A percentile compares a stretch with the other conserved stretches of the same genome.
phyloP scores from a whole-genome alignment of 1,140 invertebrate genomes.

The Tetragonula clypearis region DNA sequence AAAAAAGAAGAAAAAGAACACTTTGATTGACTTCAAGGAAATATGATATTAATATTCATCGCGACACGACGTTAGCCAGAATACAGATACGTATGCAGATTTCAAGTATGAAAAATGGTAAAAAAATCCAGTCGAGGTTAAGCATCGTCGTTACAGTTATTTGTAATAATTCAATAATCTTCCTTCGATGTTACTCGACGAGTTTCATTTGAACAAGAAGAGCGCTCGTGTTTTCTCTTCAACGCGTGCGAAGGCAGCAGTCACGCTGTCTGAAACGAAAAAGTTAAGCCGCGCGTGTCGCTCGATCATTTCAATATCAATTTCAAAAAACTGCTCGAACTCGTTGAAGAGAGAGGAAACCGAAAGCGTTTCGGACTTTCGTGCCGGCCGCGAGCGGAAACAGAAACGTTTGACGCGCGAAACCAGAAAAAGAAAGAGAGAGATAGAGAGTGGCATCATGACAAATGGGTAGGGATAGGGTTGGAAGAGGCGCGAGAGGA shows the following conservation, averaged over 20 bases:
- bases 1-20: background rate
- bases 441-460: too few relatives aligned
- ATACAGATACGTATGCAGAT: background rate
- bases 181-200: too few relatives aligned
- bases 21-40: background rate
- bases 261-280: too few relatives aligned
- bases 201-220: too few relatives aligned
- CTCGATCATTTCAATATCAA: too few relatives aligned
- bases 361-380: background rate
- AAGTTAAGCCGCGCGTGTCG: too few relatives aligned
- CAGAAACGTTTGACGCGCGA: conserved; percentile 30
- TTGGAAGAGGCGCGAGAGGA: conserved; percentile 23
- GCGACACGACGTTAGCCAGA: background rate
- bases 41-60: background rate
- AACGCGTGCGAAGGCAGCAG: background rate
- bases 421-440: background rate
- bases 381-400: conserved; percentile 12
- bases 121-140: background rate
- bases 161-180: background rate
- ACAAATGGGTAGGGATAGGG: background rate
- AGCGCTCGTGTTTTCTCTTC: too few relatives aligned
- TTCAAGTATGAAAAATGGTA: background rate
- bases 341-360: background rate
- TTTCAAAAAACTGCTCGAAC: background rate
- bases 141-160: background rate